Base-by-base conservation (phyloP, 1,140 invertebrate species). In the Linepithema humile region DNA sequence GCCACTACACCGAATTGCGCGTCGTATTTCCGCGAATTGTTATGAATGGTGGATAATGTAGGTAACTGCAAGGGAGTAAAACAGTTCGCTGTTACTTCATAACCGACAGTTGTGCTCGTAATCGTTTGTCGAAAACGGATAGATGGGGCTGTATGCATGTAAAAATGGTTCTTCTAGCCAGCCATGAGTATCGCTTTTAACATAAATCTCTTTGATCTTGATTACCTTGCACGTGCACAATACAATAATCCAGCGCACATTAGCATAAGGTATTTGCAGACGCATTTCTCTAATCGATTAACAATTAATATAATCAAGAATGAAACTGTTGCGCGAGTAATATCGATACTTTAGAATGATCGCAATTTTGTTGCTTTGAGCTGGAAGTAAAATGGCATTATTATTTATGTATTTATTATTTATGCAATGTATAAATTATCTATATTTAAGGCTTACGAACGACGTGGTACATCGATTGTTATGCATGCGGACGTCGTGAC, bases 31-130 rank as follows among this genome's bases (percentile, higher is more conserved):
- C 50, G 77, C 20, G 23, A 35, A 84, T 82, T 69, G 35, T 85
- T 64, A 50, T 9, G 64, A 29, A 55, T 43, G 12, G 83, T 67
- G 10, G 85, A 72, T 80, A 87, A 85, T 67, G 69, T 10, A 85
- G 85, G 53, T 50, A 53, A n/a, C 75, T 85, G 26, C 15, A n/a
- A 60, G 38, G 15, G 48, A 67, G n/a, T 78, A 60, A 77, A 10
- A 4, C 23, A 4, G 32, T 77, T 10, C 17, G 5, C 45, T 77
- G 43, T 50, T 50, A 65, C n/a, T 10, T 40, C 40, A 10, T 55
- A 77, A n/a, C 20, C 59, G 74, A 77, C 74, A 15, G 60, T 35
- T 50, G n/a, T 9, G 3, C 10, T 53, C 2, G 32, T 48, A 32
- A 50, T 15, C 2, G 20, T 50, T 40, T n/a, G 15, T 40, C 40